phyloP scores from a whole-genome alignment of 1,140 invertebrate genomes.

The Oppia nitens region DNA sequence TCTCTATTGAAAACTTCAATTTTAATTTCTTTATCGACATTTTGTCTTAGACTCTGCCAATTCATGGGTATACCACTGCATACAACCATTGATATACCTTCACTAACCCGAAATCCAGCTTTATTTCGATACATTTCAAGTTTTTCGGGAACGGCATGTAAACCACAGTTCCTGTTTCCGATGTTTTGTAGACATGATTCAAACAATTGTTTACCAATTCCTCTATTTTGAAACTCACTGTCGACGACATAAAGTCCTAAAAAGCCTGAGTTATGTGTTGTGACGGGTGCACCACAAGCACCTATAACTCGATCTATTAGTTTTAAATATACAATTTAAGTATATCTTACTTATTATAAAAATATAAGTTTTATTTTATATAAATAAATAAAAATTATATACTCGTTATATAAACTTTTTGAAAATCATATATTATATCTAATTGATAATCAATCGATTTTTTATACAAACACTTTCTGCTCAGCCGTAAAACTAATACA shows the following conservation, averaged over 20 bases:
- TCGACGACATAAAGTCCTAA: conserved; percentile 20
- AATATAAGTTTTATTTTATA: too few relatives aligned
- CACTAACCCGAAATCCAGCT: neutral
- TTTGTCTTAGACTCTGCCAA: neutral
- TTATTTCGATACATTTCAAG: conserved; percentile 4
- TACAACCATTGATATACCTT: conserved; percentile 3
- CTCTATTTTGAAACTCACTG: conserved; percentile 16
- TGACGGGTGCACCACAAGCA: conserved; percentile 16
- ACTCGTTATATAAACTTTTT: too few relatives aligned
- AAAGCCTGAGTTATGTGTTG: conserved; percentile 18
- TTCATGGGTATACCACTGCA: neutral
- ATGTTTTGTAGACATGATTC: neutral
- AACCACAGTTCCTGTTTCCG: conserved; percentile 4
- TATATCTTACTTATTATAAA: too few relatives aligned
- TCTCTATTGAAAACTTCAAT: neutral
- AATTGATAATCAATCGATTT: too few relatives aligned
- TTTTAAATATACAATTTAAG: too few relatives aligned
- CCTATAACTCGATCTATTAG: conserved; percentile 18
- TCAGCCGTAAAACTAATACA: too few relatives aligned
- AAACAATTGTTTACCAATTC: conserved; percentile 20
- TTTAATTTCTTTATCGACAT: neutral
- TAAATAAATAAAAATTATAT: too few relatives aligned
- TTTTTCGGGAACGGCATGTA: conserved; percentile 3
- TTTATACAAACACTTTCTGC: too few relatives aligned
- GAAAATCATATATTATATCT: too few relatives aligned